These are phyloP conservation scores for Nothoprocta perdicaria DNA, from an alignment of 2,113 vertebrate species.

Conservation along the genomic window DNA sequence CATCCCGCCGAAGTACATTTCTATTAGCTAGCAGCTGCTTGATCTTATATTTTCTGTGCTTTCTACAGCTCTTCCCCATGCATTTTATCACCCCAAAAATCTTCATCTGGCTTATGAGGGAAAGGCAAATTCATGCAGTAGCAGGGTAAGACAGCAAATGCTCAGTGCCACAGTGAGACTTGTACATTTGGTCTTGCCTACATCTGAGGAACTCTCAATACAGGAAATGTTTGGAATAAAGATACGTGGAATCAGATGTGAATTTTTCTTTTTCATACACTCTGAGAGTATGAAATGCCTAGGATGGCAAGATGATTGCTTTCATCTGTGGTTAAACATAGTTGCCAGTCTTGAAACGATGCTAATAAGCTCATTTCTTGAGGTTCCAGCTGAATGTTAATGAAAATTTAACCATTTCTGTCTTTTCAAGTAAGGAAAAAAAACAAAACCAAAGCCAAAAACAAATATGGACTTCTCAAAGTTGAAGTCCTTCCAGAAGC, in stretches of 20 bases:
- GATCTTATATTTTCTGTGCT: not conserved
- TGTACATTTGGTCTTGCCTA: not conserved
- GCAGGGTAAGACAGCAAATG: not conserved
- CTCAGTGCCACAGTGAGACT: not conserved
- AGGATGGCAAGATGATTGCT: not conserved
- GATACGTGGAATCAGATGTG: not conserved
- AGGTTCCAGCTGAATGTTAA: not conserved
- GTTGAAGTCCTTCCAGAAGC: not conserved
- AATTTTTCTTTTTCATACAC: not conserved
- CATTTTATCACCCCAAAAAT: not conserved
- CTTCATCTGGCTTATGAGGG: not conserved
- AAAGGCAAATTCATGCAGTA: not conserved
- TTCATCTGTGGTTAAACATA: not conserved
- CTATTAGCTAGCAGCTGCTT: not conserved
- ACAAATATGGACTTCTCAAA: not conserved
- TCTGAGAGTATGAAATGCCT: not conserved
- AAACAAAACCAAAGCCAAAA: not conserved
- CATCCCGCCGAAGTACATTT: not conserved
- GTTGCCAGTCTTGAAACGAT: not conserved
- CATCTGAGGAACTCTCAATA: not conserved
- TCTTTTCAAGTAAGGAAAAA: not conserved
- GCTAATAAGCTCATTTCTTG: not conserved
- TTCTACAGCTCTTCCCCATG: not conserved
- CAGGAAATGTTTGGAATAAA: not conserved
- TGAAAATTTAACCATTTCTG: not conserved